Conservation (phyloP, 2,888 invertebrate genomes). For the Chirona hameri region DNA sequence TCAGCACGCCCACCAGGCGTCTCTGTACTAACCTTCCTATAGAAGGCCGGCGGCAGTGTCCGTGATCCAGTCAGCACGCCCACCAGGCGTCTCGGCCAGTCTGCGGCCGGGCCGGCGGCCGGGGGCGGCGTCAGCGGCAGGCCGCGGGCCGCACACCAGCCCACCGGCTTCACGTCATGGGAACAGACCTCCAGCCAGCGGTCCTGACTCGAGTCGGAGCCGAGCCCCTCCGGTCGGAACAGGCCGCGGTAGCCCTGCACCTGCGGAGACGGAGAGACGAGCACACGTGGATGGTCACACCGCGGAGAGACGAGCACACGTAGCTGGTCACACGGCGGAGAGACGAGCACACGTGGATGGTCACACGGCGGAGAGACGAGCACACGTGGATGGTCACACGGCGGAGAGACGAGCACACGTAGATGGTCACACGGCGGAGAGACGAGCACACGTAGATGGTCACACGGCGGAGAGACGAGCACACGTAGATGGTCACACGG, state of each 20-base stretch:
- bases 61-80: conserved; percentile 89
- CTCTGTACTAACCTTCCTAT: conserved; percentile 62
- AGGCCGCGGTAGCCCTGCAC: conserved; percentile 55
- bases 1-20: too few relatives aligned
- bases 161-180: conserved; percentile 91
- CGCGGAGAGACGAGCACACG: too few relatives aligned
- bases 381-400: too few relatives aligned
- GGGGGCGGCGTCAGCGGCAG: conserved; percentile 88
- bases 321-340: too few relatives aligned
- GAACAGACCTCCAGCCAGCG: conserved; percentile 96
- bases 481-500: too few relatives aligned
- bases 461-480: too few relatives aligned
- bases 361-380: too few relatives aligned
- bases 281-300: too few relatives aligned
- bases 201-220: conserved; percentile 78
- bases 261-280: conserved; percentile 69
- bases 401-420: too few relatives aligned
- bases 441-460: too few relatives aligned
- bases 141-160: conserved; percentile 94
- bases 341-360: too few relatives aligned
- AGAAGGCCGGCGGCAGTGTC: conserved; percentile 89
- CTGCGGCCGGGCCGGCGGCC: conserved; percentile 61
- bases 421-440: too few relatives aligned
- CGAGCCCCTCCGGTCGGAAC: conserved; percentile 84
- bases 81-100: conserved; percentile 94